These are phyloP conservation scores for Coremacera marginata DNA, from an alignment of 2,888 invertebrate species.

Conservation along the genomic window DNA sequence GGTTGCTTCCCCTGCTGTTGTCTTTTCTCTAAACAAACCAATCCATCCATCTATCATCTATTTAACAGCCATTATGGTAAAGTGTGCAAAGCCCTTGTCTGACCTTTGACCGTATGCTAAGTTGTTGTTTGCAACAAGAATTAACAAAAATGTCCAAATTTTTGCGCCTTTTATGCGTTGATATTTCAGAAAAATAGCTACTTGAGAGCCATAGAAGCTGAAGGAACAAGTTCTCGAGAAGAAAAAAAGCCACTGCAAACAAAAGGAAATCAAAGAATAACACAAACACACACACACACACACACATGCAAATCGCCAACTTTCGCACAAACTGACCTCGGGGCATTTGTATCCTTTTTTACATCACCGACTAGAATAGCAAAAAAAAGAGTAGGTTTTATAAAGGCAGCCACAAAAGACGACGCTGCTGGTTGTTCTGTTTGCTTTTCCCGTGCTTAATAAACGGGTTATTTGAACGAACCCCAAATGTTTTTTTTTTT, in stretches of 20 bases:
- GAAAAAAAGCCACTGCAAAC: slow-evolving; percentile 13
- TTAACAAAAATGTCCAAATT: slow-evolving; percentile 62
- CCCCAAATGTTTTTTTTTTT: background rate
- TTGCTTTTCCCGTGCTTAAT: slow-evolving; percentile 32
- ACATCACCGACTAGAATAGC: too few species aligned
- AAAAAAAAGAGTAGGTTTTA: too few species aligned
- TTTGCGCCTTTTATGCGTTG: slow-evolving; percentile 52
- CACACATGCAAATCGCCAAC: slow-evolving; percentile 36
- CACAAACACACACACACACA: slow-evolving; percentile 2
- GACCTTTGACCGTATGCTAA: slow-evolving; percentile 61
- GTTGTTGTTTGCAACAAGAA: slow-evolving; percentile 49
- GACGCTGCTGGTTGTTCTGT: slow-evolving; percentile 7
- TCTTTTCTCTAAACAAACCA: too few species aligned
- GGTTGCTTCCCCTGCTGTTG: too few species aligned
- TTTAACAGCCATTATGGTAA: slow-evolving; percentile 47
- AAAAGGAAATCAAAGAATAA: slow-evolving; percentile 8
- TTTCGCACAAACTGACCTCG: slow-evolving; percentile 45
- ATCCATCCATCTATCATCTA: background rate
- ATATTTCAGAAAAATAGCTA: background rate
- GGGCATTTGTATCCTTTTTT: slow-evolving; percentile 22
- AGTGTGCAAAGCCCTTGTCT: slow-evolving; percentile 62
- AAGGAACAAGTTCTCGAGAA: background rate
- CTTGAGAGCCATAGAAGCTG: background rate
- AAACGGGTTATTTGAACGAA: slow-evolving; percentile 24
- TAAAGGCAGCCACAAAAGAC: background rate